These are phyloP conservation scores for Sebastiscus albofasciatus DNA, from an alignment of 2,797 vertebrate species.

Conservation along the genomic window DNA sequence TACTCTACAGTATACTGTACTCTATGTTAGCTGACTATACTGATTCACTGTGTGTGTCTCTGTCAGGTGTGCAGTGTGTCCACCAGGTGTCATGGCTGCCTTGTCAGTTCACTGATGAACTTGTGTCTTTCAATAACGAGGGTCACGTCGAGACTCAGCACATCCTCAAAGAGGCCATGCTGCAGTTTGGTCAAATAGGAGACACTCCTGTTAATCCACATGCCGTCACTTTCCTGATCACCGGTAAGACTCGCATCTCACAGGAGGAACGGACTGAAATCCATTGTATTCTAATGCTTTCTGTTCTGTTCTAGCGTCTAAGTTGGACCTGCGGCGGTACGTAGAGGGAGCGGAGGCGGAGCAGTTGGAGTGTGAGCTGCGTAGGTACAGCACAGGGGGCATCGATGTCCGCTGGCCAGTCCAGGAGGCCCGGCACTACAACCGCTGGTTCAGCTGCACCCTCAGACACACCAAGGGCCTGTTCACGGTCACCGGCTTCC, in stretches of 20 bases:
- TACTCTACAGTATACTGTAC: not conserved
- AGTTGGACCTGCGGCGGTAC: constrained; percentile 71
- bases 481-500: constrained; percentile 71
- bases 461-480: constrained; percentile 64
- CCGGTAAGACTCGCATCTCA: constrained; percentile 55
- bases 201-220: constrained; percentile 68
- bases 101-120: constrained; percentile 80
- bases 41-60: not conserved
- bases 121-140: not conserved
- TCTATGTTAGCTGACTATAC: not conserved
- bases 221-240: constrained; percentile 78
- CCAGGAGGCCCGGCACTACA: constrained; percentile 44
- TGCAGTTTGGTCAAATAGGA: constrained; percentile 79
- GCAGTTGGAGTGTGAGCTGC: constrained; percentile 77
- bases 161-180: constrained; percentile 61
- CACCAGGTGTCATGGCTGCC: constrained; percentile 73
- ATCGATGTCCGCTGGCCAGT: constrained; percentile 79
- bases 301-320: constrained; percentile 63
- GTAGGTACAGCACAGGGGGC: constrained; percentile 71
- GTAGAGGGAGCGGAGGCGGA: constrained; percentile 47
- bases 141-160: constrained; percentile 50
- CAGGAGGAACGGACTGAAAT: not conserved
- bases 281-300: not conserved
- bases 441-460: constrained; percentile 78
- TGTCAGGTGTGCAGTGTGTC: constrained; percentile 58